These are phyloP conservation scores for Parthenolecanium corni DNA, from an alignment of 2,888 invertebrate genomes.

Conservation along the genomic window DNA sequence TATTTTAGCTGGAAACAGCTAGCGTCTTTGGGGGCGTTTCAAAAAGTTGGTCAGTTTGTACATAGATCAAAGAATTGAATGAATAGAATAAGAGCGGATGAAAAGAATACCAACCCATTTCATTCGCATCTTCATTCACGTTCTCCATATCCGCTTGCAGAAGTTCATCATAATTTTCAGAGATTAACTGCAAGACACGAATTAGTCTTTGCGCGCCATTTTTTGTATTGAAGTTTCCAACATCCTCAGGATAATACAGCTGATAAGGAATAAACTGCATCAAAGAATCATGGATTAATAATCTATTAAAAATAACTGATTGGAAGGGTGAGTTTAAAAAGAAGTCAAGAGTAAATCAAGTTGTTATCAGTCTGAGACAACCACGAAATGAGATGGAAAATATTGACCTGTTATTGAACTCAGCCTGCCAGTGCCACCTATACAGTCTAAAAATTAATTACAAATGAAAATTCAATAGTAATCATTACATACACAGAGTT, in stretches of 20 bases:
- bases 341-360: neutral
- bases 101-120: neutral
- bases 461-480: no score
- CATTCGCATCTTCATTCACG: neutral
- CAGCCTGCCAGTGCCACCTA: no score
- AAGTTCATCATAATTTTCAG: neutral
- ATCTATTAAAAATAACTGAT: neutral
- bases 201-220: conserved; percentile 43
- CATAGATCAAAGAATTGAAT: no score
- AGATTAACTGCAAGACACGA: conserved; percentile 39
- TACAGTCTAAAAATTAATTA: no score
- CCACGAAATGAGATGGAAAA: no score
- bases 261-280: conserved; percentile 44
- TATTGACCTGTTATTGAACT: no score
- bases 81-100: no score
- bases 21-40: no score
- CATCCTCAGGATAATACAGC: conserved; percentile 48
- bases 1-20: no score
- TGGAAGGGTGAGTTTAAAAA: neutral
- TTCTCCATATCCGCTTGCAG: neutral
- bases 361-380: no score
- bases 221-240: conserved; percentile 44
- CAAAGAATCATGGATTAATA: neutral
- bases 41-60: no score
- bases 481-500: neutral